Percentiles rank a stretch among this genome's conserved stretches.
phyloP scores from a whole-genome alignment of 1,140 invertebrate species.

The Heliconius hewitsoni region DNA sequence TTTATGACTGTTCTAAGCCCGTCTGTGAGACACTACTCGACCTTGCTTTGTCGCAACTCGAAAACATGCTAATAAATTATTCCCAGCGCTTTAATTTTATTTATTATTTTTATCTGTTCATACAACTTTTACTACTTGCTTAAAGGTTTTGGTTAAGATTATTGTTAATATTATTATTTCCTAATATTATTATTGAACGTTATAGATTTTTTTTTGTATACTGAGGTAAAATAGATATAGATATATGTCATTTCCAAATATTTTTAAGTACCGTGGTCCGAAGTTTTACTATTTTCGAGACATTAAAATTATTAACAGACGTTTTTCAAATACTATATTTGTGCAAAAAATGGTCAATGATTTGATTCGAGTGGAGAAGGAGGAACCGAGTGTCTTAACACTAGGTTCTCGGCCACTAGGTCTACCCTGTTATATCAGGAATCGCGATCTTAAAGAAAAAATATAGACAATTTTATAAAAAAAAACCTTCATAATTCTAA shows the following conservation, averaged over 20 bases:
- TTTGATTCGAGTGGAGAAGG: not conserved
- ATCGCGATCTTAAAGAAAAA: too few species aligned
- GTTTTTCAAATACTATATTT: too few species aligned
- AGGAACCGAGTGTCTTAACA: not conserved
- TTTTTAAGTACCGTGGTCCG: too few species aligned
- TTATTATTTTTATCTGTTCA: slow-evolving; percentile 21
- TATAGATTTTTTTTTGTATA: too few species aligned
- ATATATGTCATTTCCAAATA: too few species aligned
- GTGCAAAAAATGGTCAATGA: too few species aligned
- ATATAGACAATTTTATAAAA: too few species aligned
- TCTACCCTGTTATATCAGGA: not conserved
- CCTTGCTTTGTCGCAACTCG: slow-evolving; percentile 24
- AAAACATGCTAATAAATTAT: slow-evolving; percentile 28
- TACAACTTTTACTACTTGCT: not conserved
- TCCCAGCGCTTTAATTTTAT: not conserved
- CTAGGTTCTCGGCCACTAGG: not conserved
- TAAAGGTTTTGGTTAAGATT: not conserved
- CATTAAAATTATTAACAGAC: too few species aligned
- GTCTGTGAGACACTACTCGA: slow-evolving; percentile 10
- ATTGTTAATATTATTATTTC: too few species aligned
- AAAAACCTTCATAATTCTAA: not conserved
- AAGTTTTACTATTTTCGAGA: too few species aligned
- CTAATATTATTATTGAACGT: too few species aligned
- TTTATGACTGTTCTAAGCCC: slow-evolving; percentile 10
- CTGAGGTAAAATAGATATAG: too few species aligned